phyloP scores from a whole-genome alignment of 2,888 invertebrate genomes.

The Athalia circularis region DNA sequence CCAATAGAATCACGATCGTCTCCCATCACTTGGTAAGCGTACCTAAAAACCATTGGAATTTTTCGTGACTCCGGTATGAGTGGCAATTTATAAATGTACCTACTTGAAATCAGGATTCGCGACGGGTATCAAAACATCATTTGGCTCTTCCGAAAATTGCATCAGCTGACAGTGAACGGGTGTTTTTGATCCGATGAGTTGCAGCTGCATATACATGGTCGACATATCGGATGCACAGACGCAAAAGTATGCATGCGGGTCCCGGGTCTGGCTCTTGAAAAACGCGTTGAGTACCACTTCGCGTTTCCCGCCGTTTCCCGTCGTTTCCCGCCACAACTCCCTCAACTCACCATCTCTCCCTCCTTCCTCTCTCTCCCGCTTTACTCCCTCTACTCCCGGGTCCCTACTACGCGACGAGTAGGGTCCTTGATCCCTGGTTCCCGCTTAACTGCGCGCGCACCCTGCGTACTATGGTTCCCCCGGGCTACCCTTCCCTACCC shows the following conservation, averaged over 20 bases:
- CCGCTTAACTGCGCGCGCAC: constrained; percentile 43
- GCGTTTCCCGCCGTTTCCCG: constrained; percentile 39
- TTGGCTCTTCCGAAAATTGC: constrained; percentile 9
- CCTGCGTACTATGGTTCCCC: constrained; percentile 35
- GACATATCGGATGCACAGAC: not conserved
- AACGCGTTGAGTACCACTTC: constrained; percentile 45
- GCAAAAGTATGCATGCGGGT: constrained; percentile 5
- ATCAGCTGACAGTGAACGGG: constrained; percentile 1
- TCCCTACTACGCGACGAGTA: constrained; percentile 39
- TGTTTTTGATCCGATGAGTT: not conserved
- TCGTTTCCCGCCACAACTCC: constrained; percentile 40
- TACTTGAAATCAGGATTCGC: too few species aligned
- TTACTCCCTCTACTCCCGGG: constrained; percentile 23
- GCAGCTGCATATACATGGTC: not conserved
- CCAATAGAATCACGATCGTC: too few species aligned
- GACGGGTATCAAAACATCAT: too few species aligned
- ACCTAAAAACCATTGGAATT: too few species aligned
- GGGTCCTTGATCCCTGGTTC: constrained; percentile 44
- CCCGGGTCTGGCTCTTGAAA: constrained; percentile 21
- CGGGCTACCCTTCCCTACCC: constrained; percentile 10
- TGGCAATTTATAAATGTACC: too few species aligned
- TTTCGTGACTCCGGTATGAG: too few species aligned
- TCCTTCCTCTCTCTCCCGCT: too few species aligned
- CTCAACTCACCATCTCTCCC: constrained; percentile 14
- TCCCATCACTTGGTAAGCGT: too few species aligned